phyloP scores from a whole-genome alignment of 1,140 invertebrate species.

The Theocolax elegans region DNA sequence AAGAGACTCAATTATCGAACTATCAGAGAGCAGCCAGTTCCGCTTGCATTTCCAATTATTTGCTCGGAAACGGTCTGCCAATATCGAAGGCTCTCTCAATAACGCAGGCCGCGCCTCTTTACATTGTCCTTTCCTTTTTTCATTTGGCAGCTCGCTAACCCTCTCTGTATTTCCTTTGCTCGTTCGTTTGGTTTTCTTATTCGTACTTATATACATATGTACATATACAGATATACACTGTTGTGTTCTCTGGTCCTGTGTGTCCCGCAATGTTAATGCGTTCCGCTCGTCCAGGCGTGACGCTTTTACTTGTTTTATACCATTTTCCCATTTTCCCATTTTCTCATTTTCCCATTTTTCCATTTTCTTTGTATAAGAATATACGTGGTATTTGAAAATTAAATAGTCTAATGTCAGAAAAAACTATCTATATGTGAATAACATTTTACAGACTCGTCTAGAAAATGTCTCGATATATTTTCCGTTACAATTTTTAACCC shows the following conservation, averaged over 20 bases:
- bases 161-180: not conserved
- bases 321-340: no score
- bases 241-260: not conserved
- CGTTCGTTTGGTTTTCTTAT: not conserved
- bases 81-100: slow-evolving; percentile 62
- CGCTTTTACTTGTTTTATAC: slow-evolving; percentile 4
- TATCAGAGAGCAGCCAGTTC: slow-evolving; percentile 63
- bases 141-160: slow-evolving; percentile 43
- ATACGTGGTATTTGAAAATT: slow-evolving; percentile 4
- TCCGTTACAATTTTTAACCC: no score
- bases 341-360: no score
- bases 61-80: slow-evolving; percentile 66
- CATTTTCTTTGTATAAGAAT: slow-evolving; percentile 12
- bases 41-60: slow-evolving; percentile 69
- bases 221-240: no score
- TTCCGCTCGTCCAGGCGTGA: not conserved
- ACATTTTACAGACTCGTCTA: no score
- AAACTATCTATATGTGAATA: no score
- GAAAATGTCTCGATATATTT: no score
- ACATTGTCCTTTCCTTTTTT: slow-evolving; percentile 26
- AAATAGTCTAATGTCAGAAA: not conserved
- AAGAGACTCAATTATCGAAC: slow-evolving; percentile 69
- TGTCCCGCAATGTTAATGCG: slow-evolving; percentile 12
- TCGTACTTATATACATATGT: no score
- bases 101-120: slow-evolving; percentile 42